Evolutionary conservation across 2,797 vertebrate species (phyloP), one percentile per base, ranked within the genome.

Genomic region (Cichlasoma orientale): DNA sequence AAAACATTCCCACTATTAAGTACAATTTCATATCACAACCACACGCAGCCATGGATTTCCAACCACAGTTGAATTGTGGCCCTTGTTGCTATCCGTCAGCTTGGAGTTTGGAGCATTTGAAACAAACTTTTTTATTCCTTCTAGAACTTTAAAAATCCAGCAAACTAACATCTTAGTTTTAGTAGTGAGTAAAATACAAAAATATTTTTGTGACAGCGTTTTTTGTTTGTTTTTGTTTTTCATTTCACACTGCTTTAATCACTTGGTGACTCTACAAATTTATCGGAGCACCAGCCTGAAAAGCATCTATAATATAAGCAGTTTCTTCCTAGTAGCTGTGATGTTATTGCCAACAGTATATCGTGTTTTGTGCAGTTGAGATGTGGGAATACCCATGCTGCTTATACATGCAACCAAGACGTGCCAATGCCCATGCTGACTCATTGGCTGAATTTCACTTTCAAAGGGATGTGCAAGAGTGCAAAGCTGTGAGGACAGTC

Each of bases 401-500:
- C 77, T 68, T 66, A 66, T 81, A 74, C 58, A 41, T 75, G 72
- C 61, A 80, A 63, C 5, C 68, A 13, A 55, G 73, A 78, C 10
- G 23, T 70, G 66, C 68, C 56, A 75, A 59, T 10, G 31, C 53
- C 21, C 69, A 3, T 56, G 70, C 73, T 85, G 78, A 82, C 73
- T 87, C 77, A 71, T 1, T n/a, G 71, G 71, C 54, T 23, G 27
- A n/a, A 56, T 82, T 79, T 80, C 77, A 76, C 76, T 85, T 87
- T 82, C 63, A 79, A 84, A 75, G 52, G 47, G 75, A 80, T 77
- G 63, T 73, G 70, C 72, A 86, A 72, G 29, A 56, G 77, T 80
- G 83, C 82, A 85, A 77, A 88, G 84, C 80, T 84, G 82, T 56
- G 78, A 77, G 72, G 79, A 88, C 84, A 83, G 82, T 86, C 25